Evolutionary conservation across 2,888 invertebrate genomes (phyloP).

Genomic region (Tromatobia lineatoria): DNA sequence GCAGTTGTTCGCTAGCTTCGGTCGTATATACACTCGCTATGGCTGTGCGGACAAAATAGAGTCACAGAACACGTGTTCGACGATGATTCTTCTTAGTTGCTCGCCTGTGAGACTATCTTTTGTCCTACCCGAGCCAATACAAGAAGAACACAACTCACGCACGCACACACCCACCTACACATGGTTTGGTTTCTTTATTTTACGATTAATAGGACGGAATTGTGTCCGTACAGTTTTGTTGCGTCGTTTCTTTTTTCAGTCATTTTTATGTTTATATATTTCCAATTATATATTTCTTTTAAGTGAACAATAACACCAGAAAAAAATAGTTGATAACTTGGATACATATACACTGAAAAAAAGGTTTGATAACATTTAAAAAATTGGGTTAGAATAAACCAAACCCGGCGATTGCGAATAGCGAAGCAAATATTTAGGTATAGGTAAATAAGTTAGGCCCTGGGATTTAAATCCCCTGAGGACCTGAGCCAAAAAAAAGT

Average conservation of each 20-base stretch:
- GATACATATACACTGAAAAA: too few species aligned
- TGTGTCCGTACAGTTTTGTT: background rate
- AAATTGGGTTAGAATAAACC: too few species aligned
- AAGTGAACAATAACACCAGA: background rate
- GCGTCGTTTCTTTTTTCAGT: background rate
- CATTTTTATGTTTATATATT: too few species aligned
- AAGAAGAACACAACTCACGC: background rate
- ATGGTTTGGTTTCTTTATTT: background rate
- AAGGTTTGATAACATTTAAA: too few species aligned
- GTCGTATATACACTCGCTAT: background rate
- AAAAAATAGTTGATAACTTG: too few species aligned
- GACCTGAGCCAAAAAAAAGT: too few species aligned
- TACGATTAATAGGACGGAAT: conserved; percentile 8
- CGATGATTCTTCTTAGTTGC: conserved; percentile 5
- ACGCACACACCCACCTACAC: background rate
- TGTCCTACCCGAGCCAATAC: conserved; percentile 12
- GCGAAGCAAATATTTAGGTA: too few species aligned
- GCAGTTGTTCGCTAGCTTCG: conserved; percentile 23
- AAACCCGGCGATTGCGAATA: too few species aligned
- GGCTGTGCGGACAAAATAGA: background rate
- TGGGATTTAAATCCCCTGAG: too few species aligned
- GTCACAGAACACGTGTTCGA: conserved; percentile 1
- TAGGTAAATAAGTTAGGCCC: too few species aligned
- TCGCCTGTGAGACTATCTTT: background rate
- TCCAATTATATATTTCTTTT: background rate